phyloP scores from a whole-genome alignment of 1,140 invertebrate genomes.

The Brachionus angularis region DNA sequence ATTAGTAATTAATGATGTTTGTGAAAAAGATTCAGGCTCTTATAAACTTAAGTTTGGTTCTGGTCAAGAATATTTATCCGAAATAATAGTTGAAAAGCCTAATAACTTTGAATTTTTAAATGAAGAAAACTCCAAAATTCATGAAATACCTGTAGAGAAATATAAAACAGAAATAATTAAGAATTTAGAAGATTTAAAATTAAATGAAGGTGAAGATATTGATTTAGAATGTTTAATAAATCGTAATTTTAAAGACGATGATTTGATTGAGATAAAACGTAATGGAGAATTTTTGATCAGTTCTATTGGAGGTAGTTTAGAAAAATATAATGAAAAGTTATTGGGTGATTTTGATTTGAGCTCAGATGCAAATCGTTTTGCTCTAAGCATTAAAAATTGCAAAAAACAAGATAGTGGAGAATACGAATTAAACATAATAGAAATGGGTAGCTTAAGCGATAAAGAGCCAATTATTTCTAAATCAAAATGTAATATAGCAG shows the following conservation, averaged over 20 bases:
- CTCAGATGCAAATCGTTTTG: neutral
- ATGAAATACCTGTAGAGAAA: neutral
- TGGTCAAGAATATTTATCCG: neutral
- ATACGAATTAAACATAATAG: conserved; percentile 8
- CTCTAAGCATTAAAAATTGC: neutral
- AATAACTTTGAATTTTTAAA: neutral
- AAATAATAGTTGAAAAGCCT: neutral
- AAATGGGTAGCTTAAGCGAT: neutral
- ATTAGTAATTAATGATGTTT: conserved; percentile 9
- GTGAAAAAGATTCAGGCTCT: neutral
- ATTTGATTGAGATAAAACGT: conserved; percentile 10
- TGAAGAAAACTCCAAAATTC: neutral
- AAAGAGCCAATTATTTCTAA: neutral
- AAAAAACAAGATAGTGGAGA: neutral
- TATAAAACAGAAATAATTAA: neutral
- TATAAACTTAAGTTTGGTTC: conserved; percentile 23
- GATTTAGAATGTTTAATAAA: neutral
- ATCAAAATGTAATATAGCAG: neutral
- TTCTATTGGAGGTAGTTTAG: neutral
- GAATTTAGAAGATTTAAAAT: neutral
- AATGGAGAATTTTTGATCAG: conserved; percentile 7
- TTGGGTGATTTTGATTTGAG: conserved; percentile 1
- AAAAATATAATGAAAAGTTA: neutral
- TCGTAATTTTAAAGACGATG: neutral
- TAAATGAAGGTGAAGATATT: neutral